These are phyloP conservation scores for Acrobasis repandana DNA, from an alignment of 2,888 invertebrate genomes.

Conservation along the genomic window DNA sequence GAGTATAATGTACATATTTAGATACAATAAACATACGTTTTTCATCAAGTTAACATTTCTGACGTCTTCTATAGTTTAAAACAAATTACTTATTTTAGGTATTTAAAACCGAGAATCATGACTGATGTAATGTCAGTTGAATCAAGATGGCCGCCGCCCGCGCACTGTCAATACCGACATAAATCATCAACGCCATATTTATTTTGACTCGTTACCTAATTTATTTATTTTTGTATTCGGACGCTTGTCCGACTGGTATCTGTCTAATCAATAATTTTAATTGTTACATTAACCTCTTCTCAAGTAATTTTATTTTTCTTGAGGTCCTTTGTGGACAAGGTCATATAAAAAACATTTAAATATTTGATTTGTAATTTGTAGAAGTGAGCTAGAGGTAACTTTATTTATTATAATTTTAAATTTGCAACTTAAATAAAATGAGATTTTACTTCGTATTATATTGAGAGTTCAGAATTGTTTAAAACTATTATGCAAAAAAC, in stretches of 20 bases:
- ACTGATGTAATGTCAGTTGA: constrained; percentile 73
- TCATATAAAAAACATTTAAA: not conserved
- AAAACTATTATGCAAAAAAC: too few species aligned
- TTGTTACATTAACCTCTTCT: constrained; percentile 33
- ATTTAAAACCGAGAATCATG: constrained; percentile 39
- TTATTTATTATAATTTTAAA: too few species aligned
- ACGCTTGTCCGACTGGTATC: constrained; percentile 36
- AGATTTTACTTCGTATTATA: too few species aligned
- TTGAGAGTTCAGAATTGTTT: too few species aligned
- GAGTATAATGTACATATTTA: too few species aligned
- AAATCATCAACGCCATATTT: constrained; percentile 75
- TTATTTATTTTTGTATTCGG: constrained; percentile 52
- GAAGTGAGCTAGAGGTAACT: too few species aligned
- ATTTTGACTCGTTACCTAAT: constrained; percentile 62
- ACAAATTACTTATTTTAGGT: not conserved
- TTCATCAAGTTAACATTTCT: too few species aligned
- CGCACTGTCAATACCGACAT: constrained; percentile 72
- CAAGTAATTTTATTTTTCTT: not conserved
- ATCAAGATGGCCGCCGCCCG: constrained; percentile 75
- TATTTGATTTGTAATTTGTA: not conserved
- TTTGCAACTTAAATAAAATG: too few species aligned
- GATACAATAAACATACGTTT: too few species aligned
- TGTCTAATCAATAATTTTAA: constrained; percentile 27
- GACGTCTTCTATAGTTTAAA: not conserved
- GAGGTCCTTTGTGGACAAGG: not conserved